These are phyloP conservation scores for Acleris cristana DNA, from an alignment of 2,888 invertebrate species.

Conservation along the genomic window DNA sequence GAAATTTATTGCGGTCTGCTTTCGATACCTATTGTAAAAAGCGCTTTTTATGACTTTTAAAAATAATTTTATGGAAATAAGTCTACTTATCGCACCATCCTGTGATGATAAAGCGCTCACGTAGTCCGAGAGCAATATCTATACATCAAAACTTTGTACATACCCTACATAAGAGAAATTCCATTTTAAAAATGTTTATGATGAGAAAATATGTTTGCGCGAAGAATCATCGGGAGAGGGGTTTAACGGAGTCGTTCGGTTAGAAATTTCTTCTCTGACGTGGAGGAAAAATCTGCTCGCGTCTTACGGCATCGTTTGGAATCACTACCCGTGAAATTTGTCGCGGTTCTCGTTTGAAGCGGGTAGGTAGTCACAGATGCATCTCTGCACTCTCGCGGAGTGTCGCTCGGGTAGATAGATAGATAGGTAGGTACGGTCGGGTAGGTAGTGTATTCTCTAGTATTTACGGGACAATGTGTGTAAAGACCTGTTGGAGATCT, in stretches of 20 bases:
- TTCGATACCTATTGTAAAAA: slow-evolving; percentile 79
- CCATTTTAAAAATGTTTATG: slow-evolving; percentile 51
- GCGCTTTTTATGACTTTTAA: slow-evolving; percentile 67
- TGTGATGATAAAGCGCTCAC: slow-evolving; percentile 38
- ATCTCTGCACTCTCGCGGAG: slow-evolving; percentile 51
- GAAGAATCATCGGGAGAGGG: slow-evolving; percentile 54
- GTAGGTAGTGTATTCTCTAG: slow-evolving; percentile 14
- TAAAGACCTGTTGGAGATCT: slow-evolving; percentile 68
- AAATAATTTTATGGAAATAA: slow-evolving; percentile 71
- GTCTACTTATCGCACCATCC: slow-evolving; percentile 54
- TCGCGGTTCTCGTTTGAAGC: slow-evolving; percentile 60
- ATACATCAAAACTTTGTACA: slow-evolving; percentile 19
- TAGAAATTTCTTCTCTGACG: slow-evolving; percentile 64
- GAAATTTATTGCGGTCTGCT: slow-evolving; percentile 80
- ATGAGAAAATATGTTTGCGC: slow-evolving; percentile 47
- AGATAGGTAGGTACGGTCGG: no score
- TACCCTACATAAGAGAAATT: slow-evolving; percentile 39
- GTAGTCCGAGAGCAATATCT: slow-evolving; percentile 35
- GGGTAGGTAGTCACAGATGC: slow-evolving; percentile 44
- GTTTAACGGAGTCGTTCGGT: slow-evolving; percentile 64
- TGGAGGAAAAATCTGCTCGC: slow-evolving; percentile 66
- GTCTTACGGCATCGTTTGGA: slow-evolving; percentile 63
- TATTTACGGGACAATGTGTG: slow-evolving; percentile 43
- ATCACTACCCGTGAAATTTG: slow-evolving; percentile 77
- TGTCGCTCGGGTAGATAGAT: slow-evolving; percentile 44